These are phyloP conservation scores for Nerophis ophidion DNA, from an alignment of 2,113 vertebrate species.

Conservation along the genomic window DNA sequence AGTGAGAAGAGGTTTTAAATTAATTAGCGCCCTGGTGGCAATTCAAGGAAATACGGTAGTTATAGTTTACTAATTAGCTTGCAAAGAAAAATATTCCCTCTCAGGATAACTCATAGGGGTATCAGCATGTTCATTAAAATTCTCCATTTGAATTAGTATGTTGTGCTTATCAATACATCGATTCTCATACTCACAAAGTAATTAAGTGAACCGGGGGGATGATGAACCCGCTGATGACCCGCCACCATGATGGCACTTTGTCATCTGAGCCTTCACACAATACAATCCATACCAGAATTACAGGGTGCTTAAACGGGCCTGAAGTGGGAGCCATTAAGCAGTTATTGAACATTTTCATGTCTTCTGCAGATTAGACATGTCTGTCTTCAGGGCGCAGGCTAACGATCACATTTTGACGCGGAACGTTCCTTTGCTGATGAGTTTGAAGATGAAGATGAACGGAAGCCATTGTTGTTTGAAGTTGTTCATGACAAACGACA, in stretches of 20 bases:
- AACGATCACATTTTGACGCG: background rate
- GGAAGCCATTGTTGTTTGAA: too few relatives aligned
- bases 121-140: background rate
- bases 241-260: conserved; percentile 7
- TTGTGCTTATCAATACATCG: conserved; percentile 1
- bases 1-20: too few relatives aligned
- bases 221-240: conserved; percentile 13
- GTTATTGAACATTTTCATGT: background rate
- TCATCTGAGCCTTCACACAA: background rate
- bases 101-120: too few relatives aligned
- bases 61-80: too few relatives aligned
- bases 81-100: too few relatives aligned
- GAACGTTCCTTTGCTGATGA: background rate
- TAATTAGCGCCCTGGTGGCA: too few relatives aligned
- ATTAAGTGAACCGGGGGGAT: conserved; percentile 15
- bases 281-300: background rate
- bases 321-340: background rate
- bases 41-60: too few relatives aligned
- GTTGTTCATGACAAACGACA: background rate
- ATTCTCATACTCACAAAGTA: conserved; percentile 14
- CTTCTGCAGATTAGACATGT: background rate
- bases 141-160: background rate
- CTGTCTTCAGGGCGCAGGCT: background rate
- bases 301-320: background rate
- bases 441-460: too few relatives aligned